Percentiles rank a stretch among this genome's conserved stretches.
phyloP scores from a whole-genome alignment of 1,140 invertebrate species.

The Pseudomyrmex cubaensis region DNA sequence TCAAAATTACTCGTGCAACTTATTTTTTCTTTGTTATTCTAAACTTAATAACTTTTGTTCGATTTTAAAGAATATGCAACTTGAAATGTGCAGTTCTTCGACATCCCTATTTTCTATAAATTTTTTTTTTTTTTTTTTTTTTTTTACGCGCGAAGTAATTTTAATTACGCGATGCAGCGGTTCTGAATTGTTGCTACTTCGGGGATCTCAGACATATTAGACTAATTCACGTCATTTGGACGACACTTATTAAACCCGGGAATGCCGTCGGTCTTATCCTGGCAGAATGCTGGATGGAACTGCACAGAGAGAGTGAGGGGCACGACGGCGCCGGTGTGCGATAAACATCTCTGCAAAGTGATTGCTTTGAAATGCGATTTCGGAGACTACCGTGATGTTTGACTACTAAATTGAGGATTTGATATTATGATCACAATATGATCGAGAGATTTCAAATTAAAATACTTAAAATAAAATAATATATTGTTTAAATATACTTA shows the following conservation, averaged over 20 bases:
- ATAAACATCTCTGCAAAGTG: constrained; percentile 61
- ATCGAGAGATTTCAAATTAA: neutral
- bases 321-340: constrained; percentile 12
- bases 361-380: constrained; percentile 26
- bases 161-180: constrained; percentile 80
- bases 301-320: constrained; percentile 19
- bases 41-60: constrained; percentile 15
- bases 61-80: constrained; percentile 16
- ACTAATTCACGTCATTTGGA: constrained; percentile 80
- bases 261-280: constrained; percentile 79
- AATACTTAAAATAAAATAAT: neutral
- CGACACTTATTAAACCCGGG: constrained; percentile 81
- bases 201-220: constrained; percentile 77
- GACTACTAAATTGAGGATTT: neutral
- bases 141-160: constrained; percentile 74
- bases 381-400: neutral
- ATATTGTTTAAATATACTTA: neutral
- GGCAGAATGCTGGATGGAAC: constrained; percentile 71
- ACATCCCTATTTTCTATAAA: constrained; percentile 35
- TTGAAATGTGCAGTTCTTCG: neutral
- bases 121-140: neutral
- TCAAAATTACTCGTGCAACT: neutral
- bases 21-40: neutral
- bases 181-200: constrained; percentile 76
- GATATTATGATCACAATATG: neutral